A percentile compares a stretch with the other conserved stretches of the same genome.
Conservation (phyloP, 2,797 vertebrate species). For the Bucorvus abyssinicus region DNA sequence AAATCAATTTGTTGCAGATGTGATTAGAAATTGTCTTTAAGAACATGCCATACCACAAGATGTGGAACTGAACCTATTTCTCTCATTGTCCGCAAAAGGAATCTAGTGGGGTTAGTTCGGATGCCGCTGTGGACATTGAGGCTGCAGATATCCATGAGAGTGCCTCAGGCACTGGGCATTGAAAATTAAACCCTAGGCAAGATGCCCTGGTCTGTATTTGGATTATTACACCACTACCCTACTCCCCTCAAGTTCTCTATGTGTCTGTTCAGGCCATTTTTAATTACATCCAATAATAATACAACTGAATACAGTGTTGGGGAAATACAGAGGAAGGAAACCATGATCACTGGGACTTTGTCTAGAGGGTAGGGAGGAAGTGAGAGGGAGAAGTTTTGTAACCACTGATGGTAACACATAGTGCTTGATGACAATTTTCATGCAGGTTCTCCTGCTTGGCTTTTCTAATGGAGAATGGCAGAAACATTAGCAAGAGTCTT, state of each 20-base stretch:
- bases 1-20: slow-evolving; percentile 30
- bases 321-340: neutral
- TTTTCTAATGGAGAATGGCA: neutral
- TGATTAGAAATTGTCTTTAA: slow-evolving; percentile 44
- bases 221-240: neutral
- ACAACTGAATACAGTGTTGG: neutral
- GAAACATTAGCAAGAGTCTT: neutral
- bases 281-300: neutral
- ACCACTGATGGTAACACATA: neutral
- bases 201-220: neutral
- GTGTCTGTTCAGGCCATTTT: neutral
- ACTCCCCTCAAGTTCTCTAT: neutral
- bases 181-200: neutral
- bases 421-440: neutral
- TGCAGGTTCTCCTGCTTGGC: neutral
- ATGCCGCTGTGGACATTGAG: neutral
- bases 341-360: neutral
- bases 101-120: neutral
- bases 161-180: neutral
- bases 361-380: neutral
- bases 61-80: neutral
- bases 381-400: neutral
- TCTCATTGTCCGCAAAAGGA: neutral
- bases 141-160: neutral
- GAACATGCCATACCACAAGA: neutral